These are phyloP conservation scores for Paedocypris sp. DNA, from an alignment of 2,113 vertebrate genomes.

Conservation along the genomic window DNA sequence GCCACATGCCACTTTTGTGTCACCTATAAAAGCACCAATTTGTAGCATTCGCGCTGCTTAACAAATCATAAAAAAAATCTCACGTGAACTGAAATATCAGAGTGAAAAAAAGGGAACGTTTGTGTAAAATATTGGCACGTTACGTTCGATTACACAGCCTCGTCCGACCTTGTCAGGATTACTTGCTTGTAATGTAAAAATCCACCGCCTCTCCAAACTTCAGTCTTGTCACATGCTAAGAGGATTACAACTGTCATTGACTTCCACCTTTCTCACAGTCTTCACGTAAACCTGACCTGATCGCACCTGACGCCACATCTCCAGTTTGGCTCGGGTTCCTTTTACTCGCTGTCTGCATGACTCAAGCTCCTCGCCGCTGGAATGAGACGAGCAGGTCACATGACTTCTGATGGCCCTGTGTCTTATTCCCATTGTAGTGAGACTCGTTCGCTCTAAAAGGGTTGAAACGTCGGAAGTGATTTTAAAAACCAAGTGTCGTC, in stretches of 20 bases:
- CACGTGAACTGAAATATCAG: not conserved
- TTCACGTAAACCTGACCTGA: not conserved
- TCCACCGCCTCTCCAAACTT: not conserved
- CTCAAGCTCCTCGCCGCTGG: not conserved
- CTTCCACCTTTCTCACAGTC: not conserved
- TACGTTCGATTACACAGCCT: not conserved
- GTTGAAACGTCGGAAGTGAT: not conserved
- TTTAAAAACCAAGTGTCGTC: not conserved
- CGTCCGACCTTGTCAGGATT: not conserved
- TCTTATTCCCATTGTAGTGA: not conserved
- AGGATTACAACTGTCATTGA: not conserved
- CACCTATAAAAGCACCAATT: not conserved
- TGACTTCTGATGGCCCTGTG: not conserved
- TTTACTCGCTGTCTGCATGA: not conserved
- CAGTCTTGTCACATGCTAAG: not conserved
- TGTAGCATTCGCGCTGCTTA: not conserved
- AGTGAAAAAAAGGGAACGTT: too few relatives aligned
- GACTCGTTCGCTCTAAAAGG: not conserved
- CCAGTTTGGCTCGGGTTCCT: not conserved
- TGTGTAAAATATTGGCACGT: too few relatives aligned
- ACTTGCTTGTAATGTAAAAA: not conserved
- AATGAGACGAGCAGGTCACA: not conserved
- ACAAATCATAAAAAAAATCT: not conserved
- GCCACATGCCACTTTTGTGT: not conserved
- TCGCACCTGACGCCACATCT: not conserved